These are phyloP conservation scores for Salpingus planirostris DNA, from an alignment of 2,888 invertebrate species.

Conservation along the genomic window DNA sequence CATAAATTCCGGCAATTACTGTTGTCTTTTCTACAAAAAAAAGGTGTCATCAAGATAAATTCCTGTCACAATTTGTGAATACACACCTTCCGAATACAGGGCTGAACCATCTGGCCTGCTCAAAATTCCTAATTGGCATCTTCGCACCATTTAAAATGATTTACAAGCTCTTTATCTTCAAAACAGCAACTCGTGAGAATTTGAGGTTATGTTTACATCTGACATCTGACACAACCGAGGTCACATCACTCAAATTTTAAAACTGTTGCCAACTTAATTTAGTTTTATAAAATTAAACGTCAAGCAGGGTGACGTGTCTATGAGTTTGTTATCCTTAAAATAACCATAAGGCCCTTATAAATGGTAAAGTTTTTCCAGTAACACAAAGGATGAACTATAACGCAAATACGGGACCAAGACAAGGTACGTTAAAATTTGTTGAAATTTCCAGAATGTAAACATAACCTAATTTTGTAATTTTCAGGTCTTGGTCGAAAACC, in stretches of 20 bases:
- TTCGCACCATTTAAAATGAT: too few species aligned
- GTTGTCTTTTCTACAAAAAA: conserved; percentile 63
- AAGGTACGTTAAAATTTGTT: conserved; percentile 28
- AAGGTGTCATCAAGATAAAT: conserved; percentile 5
- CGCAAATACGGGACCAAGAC: conserved; percentile 35
- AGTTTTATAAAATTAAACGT: too few species aligned
- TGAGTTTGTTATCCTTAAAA: too few species aligned
- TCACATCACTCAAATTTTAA: too few species aligned
- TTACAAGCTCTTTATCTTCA: too few species aligned
- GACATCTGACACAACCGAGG: too few species aligned
- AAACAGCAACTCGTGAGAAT: too few species aligned
- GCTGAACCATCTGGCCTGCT: conserved; percentile 72
- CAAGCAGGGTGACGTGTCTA: too few species aligned
- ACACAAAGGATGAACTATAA: conserved; percentile 40
- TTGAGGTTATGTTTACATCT: too few species aligned
- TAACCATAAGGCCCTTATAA: too few species aligned
- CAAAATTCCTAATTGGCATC: conserved; percentile 53
- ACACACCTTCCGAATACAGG: conserved; percentile 63
- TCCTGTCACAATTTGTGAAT: neutral
- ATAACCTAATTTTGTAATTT: conserved; percentile 13
- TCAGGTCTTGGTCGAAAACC: conserved; percentile 46
- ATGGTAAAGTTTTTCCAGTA: too few species aligned
- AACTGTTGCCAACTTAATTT: too few species aligned
- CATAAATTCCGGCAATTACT: conserved; percentile 68
- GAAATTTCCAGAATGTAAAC: neutral